phyloP scores from a whole-genome alignment of 2,113 vertebrate genomes.

The Pangasianodon hypophthalmus region DNA sequence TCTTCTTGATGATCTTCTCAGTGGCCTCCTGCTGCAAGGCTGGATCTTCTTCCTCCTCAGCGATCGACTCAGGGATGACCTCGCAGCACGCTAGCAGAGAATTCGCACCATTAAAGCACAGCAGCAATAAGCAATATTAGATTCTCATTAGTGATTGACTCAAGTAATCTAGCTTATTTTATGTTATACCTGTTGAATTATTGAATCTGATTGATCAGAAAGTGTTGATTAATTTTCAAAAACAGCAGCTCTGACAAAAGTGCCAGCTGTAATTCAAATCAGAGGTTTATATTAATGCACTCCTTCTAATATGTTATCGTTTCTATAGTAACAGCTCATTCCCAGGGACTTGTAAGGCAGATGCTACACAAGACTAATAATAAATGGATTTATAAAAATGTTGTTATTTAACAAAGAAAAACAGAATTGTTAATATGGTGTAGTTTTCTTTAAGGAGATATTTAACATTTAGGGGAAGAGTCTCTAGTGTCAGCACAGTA shows the following conservation, averaged over 20 bases:
- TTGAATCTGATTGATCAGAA: not conserved
- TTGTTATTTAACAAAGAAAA: too few species aligned
- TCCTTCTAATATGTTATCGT: not conserved
- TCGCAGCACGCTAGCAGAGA: conserved; percentile 78
- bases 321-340: not conserved
- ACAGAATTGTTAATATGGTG: too few species aligned
- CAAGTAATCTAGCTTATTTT: not conserved
- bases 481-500: too few species aligned
- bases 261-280: not conserved
- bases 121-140: not conserved
- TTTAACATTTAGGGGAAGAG: too few species aligned
- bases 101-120: not conserved
- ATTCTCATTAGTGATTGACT: not conserved
- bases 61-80: conserved; percentile 69
- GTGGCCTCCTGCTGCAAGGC: conserved; percentile 64
- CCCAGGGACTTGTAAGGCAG: not conserved
- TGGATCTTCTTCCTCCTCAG: conserved; percentile 79
- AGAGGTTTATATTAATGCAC: not conserved
- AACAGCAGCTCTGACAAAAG: not conserved
- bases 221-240: not conserved
- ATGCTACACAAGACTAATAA: not conserved
- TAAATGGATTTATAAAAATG: not conserved
- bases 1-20: conserved; percentile 69
- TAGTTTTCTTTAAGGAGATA: too few species aligned
- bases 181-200: not conserved